Base-by-base conservation (phyloP, 2,888 invertebrate species). In the Scaptomyza reducta region DNA sequence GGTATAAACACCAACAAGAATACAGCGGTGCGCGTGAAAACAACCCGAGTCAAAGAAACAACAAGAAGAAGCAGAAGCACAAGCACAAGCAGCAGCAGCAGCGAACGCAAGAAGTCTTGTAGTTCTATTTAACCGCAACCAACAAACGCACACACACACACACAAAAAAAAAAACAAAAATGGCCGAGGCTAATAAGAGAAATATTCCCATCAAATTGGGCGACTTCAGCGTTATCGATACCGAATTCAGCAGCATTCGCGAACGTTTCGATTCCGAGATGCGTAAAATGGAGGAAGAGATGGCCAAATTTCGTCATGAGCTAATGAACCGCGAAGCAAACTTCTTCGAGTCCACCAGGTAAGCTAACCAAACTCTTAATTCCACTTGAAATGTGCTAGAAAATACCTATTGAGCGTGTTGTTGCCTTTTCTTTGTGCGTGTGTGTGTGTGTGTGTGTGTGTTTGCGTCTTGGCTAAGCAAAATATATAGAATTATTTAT, bases 271-370 rank as follows among this genome's bases (percentile, higher is more conserved):
- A 98, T 92, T 95, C 96, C 76, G 98, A 99, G 94, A 98, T 99
- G 98, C 94, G 96, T 90, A 97, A 98, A 93, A 98, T 99, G 97
- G 98, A 99, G 93, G 98, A 98, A 90, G 98, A 98, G 93, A 98
- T 98, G 98, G 95, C 96, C 92, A 96, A 96, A 93, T 98, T 98
- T 93, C 94, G 98, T 88, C 96, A 96, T 79, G 97, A 97, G 92
- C 93, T 98, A 76, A 96, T 97, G 95, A 97, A 97, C 92, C 95
- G 97, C 90, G 98, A 98, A 92, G 96, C 96, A 90, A 96, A 97
- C 91, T 97, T 97, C 93, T 97, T 97, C 93, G 96, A 96, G 93
- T 96, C 95, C 92, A 96, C 96, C 88, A 97, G 97, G 97, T 97
- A 69, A 67, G 61, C 27, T 10, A 14, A 6, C 16, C 38, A 42